A percentile compares a stretch with the other conserved stretches of the same genome.
These are phyloP conservation scores for Drosophila guanche DNA, from an alignment of 1,140 invertebrate species.

Conservation along the genomic window DNA sequence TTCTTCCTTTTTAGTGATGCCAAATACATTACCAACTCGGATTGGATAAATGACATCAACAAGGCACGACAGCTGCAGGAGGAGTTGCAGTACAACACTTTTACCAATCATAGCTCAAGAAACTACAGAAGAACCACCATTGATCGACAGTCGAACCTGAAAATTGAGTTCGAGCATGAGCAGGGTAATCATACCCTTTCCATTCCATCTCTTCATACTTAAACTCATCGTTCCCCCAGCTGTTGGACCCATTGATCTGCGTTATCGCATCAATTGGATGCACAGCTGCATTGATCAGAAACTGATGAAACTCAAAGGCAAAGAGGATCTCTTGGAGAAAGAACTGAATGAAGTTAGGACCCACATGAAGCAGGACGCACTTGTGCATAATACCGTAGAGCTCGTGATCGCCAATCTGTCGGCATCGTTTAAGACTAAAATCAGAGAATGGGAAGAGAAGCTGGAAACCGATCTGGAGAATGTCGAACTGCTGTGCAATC, in stretches of 20 bases:
- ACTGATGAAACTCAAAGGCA: not conserved
- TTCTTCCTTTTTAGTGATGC: constrained; percentile 7
- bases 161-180: not conserved
- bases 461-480: constrained; percentile 37
- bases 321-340: constrained; percentile 10
- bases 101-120: no score
- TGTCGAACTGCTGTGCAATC: constrained; percentile 28
- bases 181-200: not conserved
- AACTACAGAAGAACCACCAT: not conserved
- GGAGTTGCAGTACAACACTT: not conserved
- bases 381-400: not conserved
- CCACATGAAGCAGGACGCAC: not conserved
- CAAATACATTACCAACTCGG: constrained; percentile 17
- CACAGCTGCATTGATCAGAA: constrained; percentile 37
- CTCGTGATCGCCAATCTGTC: constrained; percentile 25
- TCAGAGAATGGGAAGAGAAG: not conserved
- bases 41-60: constrained; percentile 24
- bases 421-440: not conserved
- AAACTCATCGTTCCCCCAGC: constrained; percentile 4
- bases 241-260: constrained; percentile 40
- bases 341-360: constrained; percentile 3
- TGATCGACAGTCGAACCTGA: not conserved
- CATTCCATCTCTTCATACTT: no score
- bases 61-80: not conserved
- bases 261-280: constrained; percentile 54